These are phyloP conservation scores for Epinotia ramella DNA, from an alignment of 2,888 invertebrate species.

Conservation along the genomic window DNA sequence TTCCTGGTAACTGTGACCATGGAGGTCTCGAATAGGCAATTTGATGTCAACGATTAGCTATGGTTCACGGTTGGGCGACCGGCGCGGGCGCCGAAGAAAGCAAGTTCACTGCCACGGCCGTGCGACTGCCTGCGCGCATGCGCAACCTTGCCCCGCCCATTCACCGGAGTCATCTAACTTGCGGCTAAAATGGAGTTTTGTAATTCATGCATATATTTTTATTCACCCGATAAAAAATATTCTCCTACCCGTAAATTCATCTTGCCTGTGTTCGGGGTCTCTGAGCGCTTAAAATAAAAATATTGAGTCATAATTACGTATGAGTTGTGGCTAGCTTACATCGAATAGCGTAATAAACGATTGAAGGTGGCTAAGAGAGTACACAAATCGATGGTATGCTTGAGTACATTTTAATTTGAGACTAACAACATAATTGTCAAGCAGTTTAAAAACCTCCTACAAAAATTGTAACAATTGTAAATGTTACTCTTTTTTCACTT, in stretches of 20 bases:
- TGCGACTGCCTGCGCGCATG: constrained; percentile 77
- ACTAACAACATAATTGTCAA: too few species aligned
- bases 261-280: too few species aligned
- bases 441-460: too few species aligned
- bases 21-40: constrained; percentile 38
- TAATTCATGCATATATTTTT: constrained; percentile 1
- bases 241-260: background rate
- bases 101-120: constrained; percentile 84
- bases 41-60: constrained; percentile 46
- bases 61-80: constrained; percentile 70
- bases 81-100: constrained; percentile 73
- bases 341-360: too few species aligned
- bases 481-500: too few species aligned
- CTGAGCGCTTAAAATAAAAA: too few species aligned
- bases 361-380: too few species aligned
- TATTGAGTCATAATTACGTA: too few species aligned
- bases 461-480: too few species aligned
- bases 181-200: constrained; percentile 11
- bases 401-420: too few species aligned
- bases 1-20: constrained; percentile 36
- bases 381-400: too few species aligned
- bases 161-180: constrained; percentile 32
- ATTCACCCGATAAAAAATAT: background rate
- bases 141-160: constrained; percentile 55
- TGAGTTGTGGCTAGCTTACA: too few species aligned